Evolutionary conservation across 2,888 invertebrate species (phyloP), one percentile per base, ranked within the genome.

Genomic region (Apamea anceps): DNA sequence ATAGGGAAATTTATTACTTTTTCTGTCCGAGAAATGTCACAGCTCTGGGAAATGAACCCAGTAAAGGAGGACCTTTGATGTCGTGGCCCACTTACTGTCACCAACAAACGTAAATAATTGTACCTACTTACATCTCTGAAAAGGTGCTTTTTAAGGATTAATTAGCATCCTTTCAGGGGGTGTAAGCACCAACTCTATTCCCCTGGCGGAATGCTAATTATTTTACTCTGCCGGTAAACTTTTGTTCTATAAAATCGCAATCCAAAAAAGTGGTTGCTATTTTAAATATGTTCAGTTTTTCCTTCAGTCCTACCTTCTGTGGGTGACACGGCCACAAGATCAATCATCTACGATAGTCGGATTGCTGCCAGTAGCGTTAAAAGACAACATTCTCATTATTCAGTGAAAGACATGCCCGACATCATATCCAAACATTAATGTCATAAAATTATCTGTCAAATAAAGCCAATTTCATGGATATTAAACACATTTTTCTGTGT

Each of bases 41-140:
- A 60, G 57, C 51, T 48, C 18, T 4, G 10, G 15, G 5, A 51
- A 77, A 62, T 48, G 18, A 21, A 63, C 42, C 62, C 51, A 77
- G n/a, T 42, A 51, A 78, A 51, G 37, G 25, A 76, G 18, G 13
- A 28, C 42, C 63, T 54, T 78, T 65, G 42, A 78, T 21, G 21
- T 45, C 80, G n/a, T n/a, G 28, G 0, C 63, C 63, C 54, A 54
- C 51, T 77, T 54, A 25, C 32, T 13, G 42, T 32, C 63, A 32
- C 79, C 28, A 10, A 42, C 32, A 54, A 77, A 65, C 79, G 18
- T 54, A 25, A 63, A 65, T 76, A 32, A 76, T 62, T 51, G 21
- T 77, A 51, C 48, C n/a, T 72, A 42, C 42, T 25, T 28, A 28
- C n/a, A 28, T 63, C 7, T 63, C 28, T 77, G n/a, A 18, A 32